phyloP scores from a whole-genome alignment of 2,113 vertebrate genomes.

The Thinocorus orbignyianus region DNA sequence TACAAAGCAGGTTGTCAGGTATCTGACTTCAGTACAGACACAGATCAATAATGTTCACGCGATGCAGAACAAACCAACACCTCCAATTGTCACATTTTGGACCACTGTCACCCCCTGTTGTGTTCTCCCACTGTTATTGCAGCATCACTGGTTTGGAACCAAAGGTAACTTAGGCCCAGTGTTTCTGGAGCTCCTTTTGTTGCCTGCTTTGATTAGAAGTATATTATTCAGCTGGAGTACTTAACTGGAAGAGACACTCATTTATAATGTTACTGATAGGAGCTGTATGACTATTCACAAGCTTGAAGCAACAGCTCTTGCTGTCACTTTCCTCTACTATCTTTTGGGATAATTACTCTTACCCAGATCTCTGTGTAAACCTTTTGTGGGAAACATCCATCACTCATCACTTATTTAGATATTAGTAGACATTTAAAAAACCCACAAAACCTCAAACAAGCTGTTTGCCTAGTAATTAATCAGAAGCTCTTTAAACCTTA shows the following conservation, averaged over 20 bases:
- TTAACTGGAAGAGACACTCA: background rate
- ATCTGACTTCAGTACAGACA: background rate
- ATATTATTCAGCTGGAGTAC: background rate
- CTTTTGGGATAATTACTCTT: background rate
- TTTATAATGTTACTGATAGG: background rate
- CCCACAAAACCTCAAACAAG: background rate
- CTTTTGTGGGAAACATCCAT: background rate
- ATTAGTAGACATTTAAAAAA: background rate
- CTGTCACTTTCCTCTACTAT: background rate
- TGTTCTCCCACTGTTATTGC: background rate
- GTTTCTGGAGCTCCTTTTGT: background rate
- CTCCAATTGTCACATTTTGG: accelerated
- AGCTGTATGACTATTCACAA: background rate
- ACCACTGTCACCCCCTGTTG: background rate
- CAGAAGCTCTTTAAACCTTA: background rate
- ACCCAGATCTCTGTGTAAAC: background rate
- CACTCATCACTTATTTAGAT: background rate
- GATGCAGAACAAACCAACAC: background rate
- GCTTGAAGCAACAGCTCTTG: background rate
- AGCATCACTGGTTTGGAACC: background rate
- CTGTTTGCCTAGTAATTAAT: background rate
- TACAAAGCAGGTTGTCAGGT: background rate
- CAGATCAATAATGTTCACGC: background rate
- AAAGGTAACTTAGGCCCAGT: background rate
- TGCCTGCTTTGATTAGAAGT: background rate